Evolutionary conservation across 1,140 invertebrate genomes (phyloP).

Genomic region (Chelonus insularis): DNA sequence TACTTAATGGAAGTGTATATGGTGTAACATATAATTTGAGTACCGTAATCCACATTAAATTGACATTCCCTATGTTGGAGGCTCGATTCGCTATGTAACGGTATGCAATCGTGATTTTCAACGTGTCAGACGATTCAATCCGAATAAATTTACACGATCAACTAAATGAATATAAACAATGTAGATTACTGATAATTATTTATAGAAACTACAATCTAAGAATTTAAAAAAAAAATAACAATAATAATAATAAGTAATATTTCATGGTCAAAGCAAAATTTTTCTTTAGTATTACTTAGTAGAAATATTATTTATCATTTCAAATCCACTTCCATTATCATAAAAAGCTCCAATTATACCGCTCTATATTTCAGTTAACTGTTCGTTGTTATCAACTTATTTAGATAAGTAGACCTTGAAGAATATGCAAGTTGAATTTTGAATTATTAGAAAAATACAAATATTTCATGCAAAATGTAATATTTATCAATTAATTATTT

Average conservation of each 20-base stretch:
- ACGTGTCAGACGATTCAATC: constrained; percentile 9
- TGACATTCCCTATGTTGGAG: constrained; percentile 27
- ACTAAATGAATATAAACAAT: no score
- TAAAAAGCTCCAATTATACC: not conserved
- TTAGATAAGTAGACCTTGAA: constrained; percentile 20
- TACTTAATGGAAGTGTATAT: not conserved
- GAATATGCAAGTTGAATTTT: constrained; percentile 1
- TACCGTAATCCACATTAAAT: constrained; percentile 33
- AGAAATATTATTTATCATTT: no score
- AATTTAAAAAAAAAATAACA: not conserved
- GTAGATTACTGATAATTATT: not conserved
- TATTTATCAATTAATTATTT: no score
- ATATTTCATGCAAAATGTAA: no score
- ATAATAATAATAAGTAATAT: no score
- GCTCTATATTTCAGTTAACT: not conserved
- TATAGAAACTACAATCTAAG: not conserved
- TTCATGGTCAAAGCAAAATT: no score
- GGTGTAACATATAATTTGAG: constrained; percentile 20
- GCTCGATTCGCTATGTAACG: constrained; percentile 28
- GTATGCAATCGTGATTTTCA: constrained; percentile 20
- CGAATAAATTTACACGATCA: not conserved
- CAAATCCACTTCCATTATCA: not conserved
- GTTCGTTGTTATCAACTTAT: constrained; percentile 17
- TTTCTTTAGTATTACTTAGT: no score
- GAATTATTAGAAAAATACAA: no score